Conservation (phyloP, 2,113 vertebrate species). For the Crocuta crocuta region DNA sequence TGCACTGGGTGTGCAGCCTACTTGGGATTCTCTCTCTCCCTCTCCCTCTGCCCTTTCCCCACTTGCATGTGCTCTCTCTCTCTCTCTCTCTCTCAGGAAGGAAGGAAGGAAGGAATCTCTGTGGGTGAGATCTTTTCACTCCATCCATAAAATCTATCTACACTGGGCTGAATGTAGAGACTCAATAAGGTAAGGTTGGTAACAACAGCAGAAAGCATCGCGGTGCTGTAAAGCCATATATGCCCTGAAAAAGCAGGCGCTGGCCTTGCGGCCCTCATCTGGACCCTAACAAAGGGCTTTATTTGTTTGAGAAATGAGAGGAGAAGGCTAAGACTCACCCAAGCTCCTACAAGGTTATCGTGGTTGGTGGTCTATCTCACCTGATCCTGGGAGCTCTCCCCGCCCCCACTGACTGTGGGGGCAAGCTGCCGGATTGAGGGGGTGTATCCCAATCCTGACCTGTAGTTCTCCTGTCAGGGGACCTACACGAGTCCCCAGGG, state of each 20-base stretch:
- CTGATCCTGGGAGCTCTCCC: not conserved
- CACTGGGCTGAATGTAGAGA: not conserved
- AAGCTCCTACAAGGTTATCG: not conserved
- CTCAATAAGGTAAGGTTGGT: not conserved
- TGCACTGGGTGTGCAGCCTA: no score
- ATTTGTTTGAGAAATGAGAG: not conserved
- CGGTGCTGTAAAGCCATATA: not conserved
- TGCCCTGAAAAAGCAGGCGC: accelerated
- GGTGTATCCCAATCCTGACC: not conserved
- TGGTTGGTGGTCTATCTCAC: not conserved
- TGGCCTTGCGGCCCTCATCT: not conserved
- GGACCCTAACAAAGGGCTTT: not conserved
- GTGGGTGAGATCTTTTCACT: not conserved
- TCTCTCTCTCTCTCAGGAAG: no score
- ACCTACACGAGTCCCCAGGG: not conserved
- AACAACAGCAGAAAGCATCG: not conserved
- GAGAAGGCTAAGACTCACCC: no score
- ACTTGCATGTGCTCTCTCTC: no score
- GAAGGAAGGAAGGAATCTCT: not conserved
- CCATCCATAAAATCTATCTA: constrained; percentile 19
- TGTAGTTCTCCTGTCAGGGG: not conserved
- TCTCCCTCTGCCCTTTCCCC: no score
- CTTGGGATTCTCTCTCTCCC: no score
- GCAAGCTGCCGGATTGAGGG: no score
- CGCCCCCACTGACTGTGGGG: not conserved